Evolutionary conservation across 2,797 vertebrate species (phyloP), one percentile per base, ranked within the genome.

Genomic region (Anabacerthia variegaticeps): DNA sequence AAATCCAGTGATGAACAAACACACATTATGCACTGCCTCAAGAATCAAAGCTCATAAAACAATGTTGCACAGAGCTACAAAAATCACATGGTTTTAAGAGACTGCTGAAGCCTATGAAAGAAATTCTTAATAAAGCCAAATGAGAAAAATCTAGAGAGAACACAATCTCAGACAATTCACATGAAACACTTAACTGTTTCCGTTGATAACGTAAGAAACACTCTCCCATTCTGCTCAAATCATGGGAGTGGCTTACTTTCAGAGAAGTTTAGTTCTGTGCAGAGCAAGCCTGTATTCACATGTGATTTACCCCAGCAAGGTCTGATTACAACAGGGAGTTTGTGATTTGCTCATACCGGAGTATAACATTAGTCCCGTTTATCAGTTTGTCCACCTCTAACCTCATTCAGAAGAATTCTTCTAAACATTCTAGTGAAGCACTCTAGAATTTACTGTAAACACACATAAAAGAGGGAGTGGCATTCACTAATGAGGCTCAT

Each of bases 41-140:
- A 94, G 85, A 96, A 96, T 94, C 94, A 96, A 95, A 95, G 95
- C 93, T 77, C 88, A 81, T 92, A 90, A 95, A 96, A 92, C 89
- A 95, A 77, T 32, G 73, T 37, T 90, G 92, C 96, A 92, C 58
- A 94, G 82, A 96, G 83, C 91, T 94, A 90, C 85, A 82, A 65
- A 75, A 93, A 90, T 96, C 93, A 95, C 89, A 92, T 88, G 83
- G 67, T 18, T 37, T 48, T 79, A 81, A 95, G 77, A 76, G 80
- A 61, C 44, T 88, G 76, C 39, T 44, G 74, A 84, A 96, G 89
- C n/a, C 92, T 19, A 16, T 58, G 79, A 84, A 92, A 94, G 89
- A 95, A 84, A 93, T 82, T 85, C 80, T 88, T 79, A 93, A 85
- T 83, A 72, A 73, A 92, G 43, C 15, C 37, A 37, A 89, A 63